Conservation (phyloP, 2,888 invertebrate genomes). For the Nineta flava region DNA sequence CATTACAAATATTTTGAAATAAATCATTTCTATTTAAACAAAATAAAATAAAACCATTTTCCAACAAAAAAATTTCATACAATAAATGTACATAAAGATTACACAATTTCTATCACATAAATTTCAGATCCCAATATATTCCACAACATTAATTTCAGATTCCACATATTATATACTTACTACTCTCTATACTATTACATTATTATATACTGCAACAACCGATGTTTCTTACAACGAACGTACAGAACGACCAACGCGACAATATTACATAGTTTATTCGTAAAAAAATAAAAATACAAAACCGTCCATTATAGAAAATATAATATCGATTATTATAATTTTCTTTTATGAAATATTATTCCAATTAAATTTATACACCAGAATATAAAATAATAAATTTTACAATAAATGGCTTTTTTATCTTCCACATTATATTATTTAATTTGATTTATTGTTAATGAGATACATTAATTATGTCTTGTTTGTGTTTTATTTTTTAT, state of each 20-base stretch:
- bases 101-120: neutral
- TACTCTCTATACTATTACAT: too few relatives aligned
- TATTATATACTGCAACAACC: too few relatives aligned
- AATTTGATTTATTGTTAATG: neutral
- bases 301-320: slow-evolving; percentile 12
- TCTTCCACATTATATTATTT: neutral
- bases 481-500: too few relatives aligned
- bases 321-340: slow-evolving; percentile 13
- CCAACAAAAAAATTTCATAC: too few relatives aligned
- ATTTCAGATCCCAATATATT: slow-evolving; percentile 19
- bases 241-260: too few relatives aligned
- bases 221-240: too few relatives aligned
- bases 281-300: too few relatives aligned
- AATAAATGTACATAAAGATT: neutral
- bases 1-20: too few relatives aligned
- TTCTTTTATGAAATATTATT: slow-evolving; percentile 6
- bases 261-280: too few relatives aligned
- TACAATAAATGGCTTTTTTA: neutral
- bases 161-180: slow-evolving; percentile 27
- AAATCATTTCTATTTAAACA: too few relatives aligned
- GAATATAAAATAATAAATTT: neutral
- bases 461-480: neutral
- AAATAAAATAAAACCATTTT: too few relatives aligned
- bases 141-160: slow-evolving; percentile 33
- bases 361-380: slow-evolving; percentile 6